Base-by-base conservation (phyloP, 2,113 vertebrate species). In the Smithornis capensis region DNA sequence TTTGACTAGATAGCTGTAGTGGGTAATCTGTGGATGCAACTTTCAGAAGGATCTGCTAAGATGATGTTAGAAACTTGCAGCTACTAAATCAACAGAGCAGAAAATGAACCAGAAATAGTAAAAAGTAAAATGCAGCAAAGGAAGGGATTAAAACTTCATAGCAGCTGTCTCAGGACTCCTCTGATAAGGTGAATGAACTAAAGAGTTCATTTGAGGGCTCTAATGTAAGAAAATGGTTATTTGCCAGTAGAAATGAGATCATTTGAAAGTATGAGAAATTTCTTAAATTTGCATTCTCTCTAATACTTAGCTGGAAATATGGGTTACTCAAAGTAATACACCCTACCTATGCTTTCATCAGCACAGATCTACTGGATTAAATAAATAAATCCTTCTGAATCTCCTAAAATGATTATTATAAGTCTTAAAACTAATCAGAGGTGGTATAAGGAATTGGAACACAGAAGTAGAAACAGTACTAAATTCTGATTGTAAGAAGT, bases 31-130 rank as follows among this genome's bases (percentile, higher is more conserved):
- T 59, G 76, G 53, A 73, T 83, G 60, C 10, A 35, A 80, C 73
- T 91, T 89, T 92, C 91, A 89, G 75, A 96, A 18, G 89, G 92
- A 95, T 87, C 94, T 96, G 87, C 57, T 80, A 56, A 95, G 78
- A 90, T 3, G 63, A 69, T 37, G 76, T 68, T 87, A 70, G 82
- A 87, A 97, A 92, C 86, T 91, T 91, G 52, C 64, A 89, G 87
- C 87, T 94, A 90, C 96, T 95, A 96, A 98, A 96, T 68, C 89
- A 96, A 57, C 62, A 90, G 96, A 97, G 95, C 95, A 95, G 95
- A 97, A 98, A 97, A 97, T 74, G 80, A 95, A 97, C 35, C 50
- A 83, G 77, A 94, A 96, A 96, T 59, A 95, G 70, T 69, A 89
- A 94, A 92, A 96, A 75, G 38, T 74, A 56, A 67, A 92, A 74